These are phyloP conservation scores for Antrozous pallidus DNA, from an alignment of 2,797 vertebrate species.

Conservation along the genomic window DNA sequence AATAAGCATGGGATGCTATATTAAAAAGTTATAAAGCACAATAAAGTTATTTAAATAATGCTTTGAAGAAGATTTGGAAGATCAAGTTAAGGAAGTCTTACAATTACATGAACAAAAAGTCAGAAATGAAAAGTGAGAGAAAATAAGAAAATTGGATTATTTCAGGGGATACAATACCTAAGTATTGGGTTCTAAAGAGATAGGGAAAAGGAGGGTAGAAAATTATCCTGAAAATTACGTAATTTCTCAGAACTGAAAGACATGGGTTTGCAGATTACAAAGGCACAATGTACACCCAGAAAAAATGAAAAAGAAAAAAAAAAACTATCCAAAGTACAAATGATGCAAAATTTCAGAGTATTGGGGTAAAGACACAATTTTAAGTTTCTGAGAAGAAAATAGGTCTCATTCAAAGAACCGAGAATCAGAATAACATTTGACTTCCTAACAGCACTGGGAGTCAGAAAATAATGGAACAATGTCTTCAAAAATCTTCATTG, in stretches of 20 bases:
- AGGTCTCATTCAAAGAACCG: neutral
- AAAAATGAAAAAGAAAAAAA: neutral
- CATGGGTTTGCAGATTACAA: neutral
- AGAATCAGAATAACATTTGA: neutral
- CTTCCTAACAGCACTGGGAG: neutral
- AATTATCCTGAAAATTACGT: neutral
- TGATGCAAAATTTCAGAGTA: neutral
- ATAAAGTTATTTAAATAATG: neutral
- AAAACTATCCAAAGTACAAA: neutral
- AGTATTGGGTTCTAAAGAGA: neutral
- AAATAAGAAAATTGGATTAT: neutral
- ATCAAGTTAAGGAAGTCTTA: neutral
- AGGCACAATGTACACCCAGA: neutral
- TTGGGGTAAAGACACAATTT: neutral
- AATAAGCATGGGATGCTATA: neutral
- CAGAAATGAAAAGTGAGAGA: neutral
- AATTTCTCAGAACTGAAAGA: neutral
- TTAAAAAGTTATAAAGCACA: neutral
- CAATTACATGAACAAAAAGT: neutral
- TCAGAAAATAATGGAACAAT: neutral
- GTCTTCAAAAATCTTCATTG: neutral
- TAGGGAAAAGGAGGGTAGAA: neutral
- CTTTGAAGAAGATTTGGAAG: neutral
- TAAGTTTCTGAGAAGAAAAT: neutral
- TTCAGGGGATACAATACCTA: neutral